Percentiles rank a stretch among this genome's conserved stretches.
Evolutionary conservation across 1,140 invertebrate species (phyloP).

Genomic region (Scaptomyza montana): DNA sequence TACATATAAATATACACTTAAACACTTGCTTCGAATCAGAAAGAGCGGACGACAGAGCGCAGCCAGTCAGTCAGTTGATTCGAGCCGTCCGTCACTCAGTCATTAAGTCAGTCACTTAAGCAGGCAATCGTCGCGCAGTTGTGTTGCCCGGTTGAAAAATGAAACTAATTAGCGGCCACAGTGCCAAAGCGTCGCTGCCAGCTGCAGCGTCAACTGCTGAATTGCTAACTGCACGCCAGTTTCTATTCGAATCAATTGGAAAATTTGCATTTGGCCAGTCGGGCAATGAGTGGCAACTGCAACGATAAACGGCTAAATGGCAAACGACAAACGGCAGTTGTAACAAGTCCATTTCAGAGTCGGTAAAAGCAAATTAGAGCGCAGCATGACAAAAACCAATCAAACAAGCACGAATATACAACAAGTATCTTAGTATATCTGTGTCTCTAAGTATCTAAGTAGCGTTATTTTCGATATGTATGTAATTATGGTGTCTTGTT

Average conservation of each 20-base stretch:
- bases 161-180: slow-evolving; percentile 74
- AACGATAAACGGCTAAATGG: slow-evolving; percentile 26
- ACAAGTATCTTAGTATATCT: slow-evolving; percentile 16
- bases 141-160: slow-evolving; percentile 55
- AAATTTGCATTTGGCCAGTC: slow-evolving; percentile 72
- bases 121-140: slow-evolving; percentile 44
- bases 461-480: slow-evolving; percentile 6
- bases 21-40: background rate
- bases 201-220: slow-evolving; percentile 18
- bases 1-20: background rate
- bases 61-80: slow-evolving; percentile 20
- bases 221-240: slow-evolving; percentile 29
- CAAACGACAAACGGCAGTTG: slow-evolving; percentile 41
- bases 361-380: slow-evolving; percentile 56
- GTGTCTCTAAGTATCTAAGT: slow-evolving; percentile 12
- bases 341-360: slow-evolving; percentile 74
- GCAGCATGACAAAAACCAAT: slow-evolving; percentile 52
- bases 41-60: background rate
- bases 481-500: slow-evolving; percentile 1
- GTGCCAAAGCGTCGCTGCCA: slow-evolving; percentile 15
- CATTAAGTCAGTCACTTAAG: slow-evolving; percentile 56
- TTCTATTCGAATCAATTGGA: slow-evolving; percentile 75
- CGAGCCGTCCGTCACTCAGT: slow-evolving; percentile 45
- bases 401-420: slow-evolving; percentile 14
- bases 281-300: slow-evolving; percentile 1